A percentile compares a stretch with the other conserved stretches of the same genome.
These are phyloP conservation scores for Natator depressus DNA, from an alignment of 2,113 vertebrate genomes.

Conservation along the genomic window DNA sequence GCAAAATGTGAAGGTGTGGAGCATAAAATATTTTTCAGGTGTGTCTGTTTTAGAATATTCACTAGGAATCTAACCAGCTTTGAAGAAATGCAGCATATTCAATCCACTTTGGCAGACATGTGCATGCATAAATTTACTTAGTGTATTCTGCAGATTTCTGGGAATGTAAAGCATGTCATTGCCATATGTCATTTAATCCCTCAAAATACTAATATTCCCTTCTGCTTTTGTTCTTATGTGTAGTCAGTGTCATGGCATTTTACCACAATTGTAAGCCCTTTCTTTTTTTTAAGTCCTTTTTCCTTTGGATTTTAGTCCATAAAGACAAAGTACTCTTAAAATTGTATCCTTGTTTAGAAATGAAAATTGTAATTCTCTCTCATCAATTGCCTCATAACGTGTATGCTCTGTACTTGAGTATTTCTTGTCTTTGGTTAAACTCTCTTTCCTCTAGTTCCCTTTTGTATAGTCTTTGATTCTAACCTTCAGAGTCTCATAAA, in stretches of 20 bases:
- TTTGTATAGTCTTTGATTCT: neutral
- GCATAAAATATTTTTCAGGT: neutral
- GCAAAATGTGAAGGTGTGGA: neutral
- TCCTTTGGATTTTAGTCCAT: no score
- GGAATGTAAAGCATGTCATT: slow-evolving; percentile 13
- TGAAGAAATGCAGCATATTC: neutral
- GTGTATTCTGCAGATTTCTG: slow-evolving; percentile 38
- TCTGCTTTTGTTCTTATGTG: slow-evolving; percentile 38
- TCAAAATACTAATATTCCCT: slow-evolving; percentile 1
- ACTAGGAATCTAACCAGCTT: neutral
- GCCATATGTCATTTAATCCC: slow-evolving; percentile 33
- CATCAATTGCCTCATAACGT: neutral
- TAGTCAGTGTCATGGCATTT: neutral
- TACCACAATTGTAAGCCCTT: neutral
- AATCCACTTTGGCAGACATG: neutral
- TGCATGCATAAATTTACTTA: neutral
- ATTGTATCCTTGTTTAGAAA: neutral
- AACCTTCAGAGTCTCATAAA: neutral
- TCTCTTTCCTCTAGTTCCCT: neutral
- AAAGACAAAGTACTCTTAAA: neutral
- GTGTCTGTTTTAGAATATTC: neutral
- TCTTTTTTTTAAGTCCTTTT: neutral
- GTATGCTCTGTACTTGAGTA: neutral
- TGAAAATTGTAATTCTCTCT: neutral
- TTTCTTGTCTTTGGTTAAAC: neutral